phyloP scores from a whole-genome alignment of 2,113 vertebrate species.

The Chaetodon trifascialis region DNA sequence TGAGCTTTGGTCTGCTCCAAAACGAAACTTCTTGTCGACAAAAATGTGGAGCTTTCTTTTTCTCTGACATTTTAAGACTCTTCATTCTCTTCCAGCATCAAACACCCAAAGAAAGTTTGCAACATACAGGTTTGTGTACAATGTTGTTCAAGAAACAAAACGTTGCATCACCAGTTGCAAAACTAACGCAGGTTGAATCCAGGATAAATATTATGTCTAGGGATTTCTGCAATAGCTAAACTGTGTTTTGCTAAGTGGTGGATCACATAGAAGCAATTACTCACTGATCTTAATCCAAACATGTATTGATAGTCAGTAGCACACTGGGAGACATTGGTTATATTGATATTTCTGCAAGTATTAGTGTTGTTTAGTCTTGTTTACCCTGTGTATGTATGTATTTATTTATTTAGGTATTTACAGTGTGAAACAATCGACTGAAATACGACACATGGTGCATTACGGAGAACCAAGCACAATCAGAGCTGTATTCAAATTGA shows the following conservation, averaged over 20 bases:
- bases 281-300: slow-evolving; percentile 8
- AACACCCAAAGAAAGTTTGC: not conserved
- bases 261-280: slow-evolving; percentile 2
- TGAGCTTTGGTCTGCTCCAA: not conserved
- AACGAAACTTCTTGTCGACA: not conserved
- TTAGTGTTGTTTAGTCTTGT: slow-evolving; percentile 10
- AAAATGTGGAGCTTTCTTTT: slow-evolving; percentile 5
- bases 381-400: not conserved
- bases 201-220: not conserved
- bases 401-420: not conserved
- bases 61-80: slow-evolving; percentile 8
- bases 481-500: not conserved
- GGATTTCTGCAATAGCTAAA: not conserved
- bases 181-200: slow-evolving; percentile 1
- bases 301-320: not conserved
- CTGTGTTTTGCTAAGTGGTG: not conserved
- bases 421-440: slow-evolving; percentile 7
- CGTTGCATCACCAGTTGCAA: not conserved
- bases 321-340: not conserved
- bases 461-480: slow-evolving; percentile 9
- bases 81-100: not conserved
- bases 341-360: not conserved
- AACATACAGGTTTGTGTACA: not conserved
- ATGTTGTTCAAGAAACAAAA: slow-evolving; percentile 27
- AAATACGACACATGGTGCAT: slow-evolving; percentile 5